phyloP scores from a whole-genome alignment of 23 tunicate genomes.

The Styela plicata region DNA sequence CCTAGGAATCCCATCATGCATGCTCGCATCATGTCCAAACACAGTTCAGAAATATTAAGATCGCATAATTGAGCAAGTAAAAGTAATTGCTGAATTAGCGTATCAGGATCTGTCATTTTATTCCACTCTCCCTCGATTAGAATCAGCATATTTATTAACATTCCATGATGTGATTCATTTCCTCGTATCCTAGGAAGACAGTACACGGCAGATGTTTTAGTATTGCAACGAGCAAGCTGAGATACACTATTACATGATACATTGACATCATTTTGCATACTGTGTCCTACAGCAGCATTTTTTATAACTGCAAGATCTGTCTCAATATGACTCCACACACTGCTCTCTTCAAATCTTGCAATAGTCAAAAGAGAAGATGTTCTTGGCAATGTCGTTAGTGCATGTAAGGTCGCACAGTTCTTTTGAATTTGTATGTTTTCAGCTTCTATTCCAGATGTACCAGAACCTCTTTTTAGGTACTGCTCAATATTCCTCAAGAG shows the following conservation, averaged over 20 bases:
- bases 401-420: slow-evolving; percentile 45
- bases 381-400: slow-evolving; percentile 57
- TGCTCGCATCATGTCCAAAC: slow-evolving; percentile 41
- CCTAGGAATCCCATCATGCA: slow-evolving; percentile 69
- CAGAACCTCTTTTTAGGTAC: slow-evolving; percentile 53
- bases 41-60: slow-evolving; percentile 31
- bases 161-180: slow-evolving; percentile 26
- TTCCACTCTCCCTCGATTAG: slow-evolving; percentile 56
- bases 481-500: slow-evolving; percentile 78
- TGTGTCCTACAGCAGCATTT: slow-evolving; percentile 57
- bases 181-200: background rate
- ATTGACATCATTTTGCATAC: slow-evolving; percentile 52
- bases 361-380: slow-evolving; percentile 62
- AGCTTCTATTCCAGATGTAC: slow-evolving; percentile 20
- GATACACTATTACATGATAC: slow-evolving; percentile 72
- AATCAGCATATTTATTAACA: slow-evolving; percentile 16
- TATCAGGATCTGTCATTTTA: slow-evolving; percentile 52
- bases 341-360: slow-evolving; percentile 91
- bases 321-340: slow-evolving; percentile 91
- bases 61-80: slow-evolving; percentile 62
- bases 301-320: slow-evolving; percentile 81
- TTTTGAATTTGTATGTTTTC: slow-evolving; percentile 39
- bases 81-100: slow-evolving; percentile 56
- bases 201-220: slow-evolving; percentile 18
- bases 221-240: slow-evolving; percentile 60